phyloP scores from a whole-genome alignment of 2,113 vertebrate genomes.

The Rousettus leschenaultii region DNA sequence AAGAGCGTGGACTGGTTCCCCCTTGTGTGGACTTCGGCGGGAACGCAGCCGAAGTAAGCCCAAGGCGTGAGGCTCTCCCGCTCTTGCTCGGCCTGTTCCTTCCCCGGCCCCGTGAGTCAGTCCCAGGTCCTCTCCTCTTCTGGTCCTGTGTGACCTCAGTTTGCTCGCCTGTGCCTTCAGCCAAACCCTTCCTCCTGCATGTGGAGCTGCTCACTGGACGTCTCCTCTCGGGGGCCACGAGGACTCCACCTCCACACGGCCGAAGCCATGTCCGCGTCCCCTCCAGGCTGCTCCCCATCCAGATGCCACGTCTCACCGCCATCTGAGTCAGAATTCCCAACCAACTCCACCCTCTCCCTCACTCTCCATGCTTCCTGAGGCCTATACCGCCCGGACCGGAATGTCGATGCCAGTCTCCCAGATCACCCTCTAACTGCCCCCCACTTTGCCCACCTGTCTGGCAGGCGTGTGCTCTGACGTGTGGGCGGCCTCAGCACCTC shows the following conservation, averaged over 20 bases:
- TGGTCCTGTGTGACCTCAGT: background rate
- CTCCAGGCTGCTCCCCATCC: background rate
- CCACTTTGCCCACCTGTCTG: fast-evolving
- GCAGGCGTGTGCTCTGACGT: background rate
- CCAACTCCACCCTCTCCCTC: background rate
- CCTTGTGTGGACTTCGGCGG: fast-evolving
- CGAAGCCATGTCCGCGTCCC: background rate
- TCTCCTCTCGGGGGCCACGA: background rate
- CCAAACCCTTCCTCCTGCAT: background rate
- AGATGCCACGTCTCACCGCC: background rate
- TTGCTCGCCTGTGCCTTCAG: background rate
- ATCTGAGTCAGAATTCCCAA: background rate
- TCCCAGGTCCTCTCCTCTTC: background rate
- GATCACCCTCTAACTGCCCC: background rate
- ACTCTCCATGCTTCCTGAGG: background rate
- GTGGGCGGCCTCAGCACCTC: background rate
- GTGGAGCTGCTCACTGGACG: background rate
- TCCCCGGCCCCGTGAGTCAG: fast-evolving
- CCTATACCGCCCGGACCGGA: too few species aligned
- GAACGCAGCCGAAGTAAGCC: too few species aligned
- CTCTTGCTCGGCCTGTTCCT: background rate
- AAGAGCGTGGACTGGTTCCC: too few species aligned
- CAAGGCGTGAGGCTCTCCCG: fast-evolving
- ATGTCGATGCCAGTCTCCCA: background rate
- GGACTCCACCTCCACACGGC: fast-evolving